Conservation (phyloP, 2,888 invertebrate species). For the Plagodis dolabraria region DNA sequence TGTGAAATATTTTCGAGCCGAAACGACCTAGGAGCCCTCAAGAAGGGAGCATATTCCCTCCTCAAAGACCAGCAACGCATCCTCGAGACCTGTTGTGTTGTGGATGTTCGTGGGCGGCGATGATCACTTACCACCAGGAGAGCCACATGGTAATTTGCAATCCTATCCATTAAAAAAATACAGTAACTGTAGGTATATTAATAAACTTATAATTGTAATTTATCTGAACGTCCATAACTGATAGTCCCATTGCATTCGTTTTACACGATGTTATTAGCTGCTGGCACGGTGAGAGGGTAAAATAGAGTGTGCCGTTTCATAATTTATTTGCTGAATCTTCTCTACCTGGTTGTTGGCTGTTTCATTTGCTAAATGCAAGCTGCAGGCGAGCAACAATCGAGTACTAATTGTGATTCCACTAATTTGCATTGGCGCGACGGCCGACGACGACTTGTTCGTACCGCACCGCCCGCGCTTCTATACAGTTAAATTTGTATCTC, state of each 20-base stretch:
- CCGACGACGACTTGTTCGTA: constrained; percentile 48
- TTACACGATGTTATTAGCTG: constrained; percentile 42
- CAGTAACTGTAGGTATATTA: too few species aligned
- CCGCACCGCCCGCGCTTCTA: constrained; percentile 41
- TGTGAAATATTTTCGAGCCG: too few species aligned
- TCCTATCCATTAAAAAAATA: too few species aligned
- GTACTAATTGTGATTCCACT: constrained; percentile 77
- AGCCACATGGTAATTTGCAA: too few species aligned
- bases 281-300: constrained; percentile 35
- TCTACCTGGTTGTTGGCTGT: constrained; percentile 68
- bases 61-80: too few species aligned
- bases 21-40: too few species aligned
- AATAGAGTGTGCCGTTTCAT: constrained; percentile 56
- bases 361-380: constrained; percentile 72
- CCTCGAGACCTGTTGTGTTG: too few species aligned
- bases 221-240: not conserved
- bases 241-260: constrained; percentile 24
- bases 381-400: constrained; percentile 70
- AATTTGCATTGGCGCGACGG: constrained; percentile 71
- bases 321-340: constrained; percentile 66
- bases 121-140: too few species aligned
- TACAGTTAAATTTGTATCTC: not conserved
- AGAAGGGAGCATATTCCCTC: too few species aligned
- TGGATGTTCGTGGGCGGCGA: too few species aligned
- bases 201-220: too few species aligned